Evolutionary conservation across 2,797 vertebrate genomes (phyloP).

Genomic region (Leptoclinus maculatus): DNA sequence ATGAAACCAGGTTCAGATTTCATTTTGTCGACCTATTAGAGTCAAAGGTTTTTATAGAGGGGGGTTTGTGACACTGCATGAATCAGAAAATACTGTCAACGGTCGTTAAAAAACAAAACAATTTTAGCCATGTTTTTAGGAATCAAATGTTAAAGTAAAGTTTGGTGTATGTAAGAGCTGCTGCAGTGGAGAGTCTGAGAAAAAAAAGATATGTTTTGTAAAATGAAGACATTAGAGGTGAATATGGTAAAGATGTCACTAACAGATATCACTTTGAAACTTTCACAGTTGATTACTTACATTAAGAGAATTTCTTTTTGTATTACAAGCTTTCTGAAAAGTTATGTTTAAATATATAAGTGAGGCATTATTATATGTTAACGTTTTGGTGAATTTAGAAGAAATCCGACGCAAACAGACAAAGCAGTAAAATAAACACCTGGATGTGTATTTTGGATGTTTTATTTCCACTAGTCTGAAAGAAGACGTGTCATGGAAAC

Average conservation of each 20-base stretch:
- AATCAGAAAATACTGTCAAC: not conserved
- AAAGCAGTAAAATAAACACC: not conserved
- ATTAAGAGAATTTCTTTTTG: not conserved
- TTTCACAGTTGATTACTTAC: not conserved
- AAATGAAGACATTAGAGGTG: not conserved
- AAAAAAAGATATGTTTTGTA: not conserved
- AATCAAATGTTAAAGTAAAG: not conserved
- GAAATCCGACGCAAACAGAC: not conserved
- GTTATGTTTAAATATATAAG: not conserved
- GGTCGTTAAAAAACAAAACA: not conserved
- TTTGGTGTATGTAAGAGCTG: not conserved
- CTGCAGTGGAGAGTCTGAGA: not conserved
- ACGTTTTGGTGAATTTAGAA: not conserved
- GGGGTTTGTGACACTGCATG: not conserved
- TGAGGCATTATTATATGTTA: not conserved
- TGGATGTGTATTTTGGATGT: not conserved
- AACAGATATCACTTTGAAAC: not conserved
- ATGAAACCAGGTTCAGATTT: not conserved
- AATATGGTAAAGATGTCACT: not conserved
- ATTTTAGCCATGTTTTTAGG: not conserved
- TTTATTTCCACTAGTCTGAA: not conserved
- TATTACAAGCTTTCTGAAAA: not conserved
- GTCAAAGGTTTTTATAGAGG: not conserved
- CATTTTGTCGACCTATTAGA: not conserved
- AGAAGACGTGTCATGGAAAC: not conserved